Conservation (phyloP, 2,113 vertebrate species). For the Lipotes vexillifer region DNA sequence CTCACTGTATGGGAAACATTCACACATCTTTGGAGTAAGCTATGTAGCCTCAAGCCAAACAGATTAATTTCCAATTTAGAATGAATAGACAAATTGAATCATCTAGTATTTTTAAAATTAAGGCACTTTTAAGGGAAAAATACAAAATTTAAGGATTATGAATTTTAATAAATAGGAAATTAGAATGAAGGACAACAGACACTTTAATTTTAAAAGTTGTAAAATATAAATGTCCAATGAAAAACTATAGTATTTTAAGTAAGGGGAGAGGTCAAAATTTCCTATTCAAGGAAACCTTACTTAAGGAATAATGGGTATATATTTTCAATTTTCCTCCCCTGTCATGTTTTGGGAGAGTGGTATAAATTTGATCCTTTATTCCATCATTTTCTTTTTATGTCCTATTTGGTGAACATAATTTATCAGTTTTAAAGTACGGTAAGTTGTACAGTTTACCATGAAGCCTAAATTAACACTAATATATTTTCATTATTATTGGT, state of each 20-base stretch:
- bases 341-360: neutral
- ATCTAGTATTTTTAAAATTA: constrained; percentile 58
- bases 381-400: neutral
- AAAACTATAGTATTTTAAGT: neutral
- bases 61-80: constrained; percentile 87
- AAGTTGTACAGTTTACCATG: neutral
- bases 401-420: neutral
- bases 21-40: constrained; percentile 87
- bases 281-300: neutral
- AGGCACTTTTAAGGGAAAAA: constrained; percentile 55
- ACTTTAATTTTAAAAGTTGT: constrained; percentile 9
- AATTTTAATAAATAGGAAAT: constrained; percentile 39
- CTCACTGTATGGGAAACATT: constrained; percentile 84
- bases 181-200: neutral
- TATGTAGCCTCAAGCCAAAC: constrained; percentile 83
- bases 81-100: constrained; percentile 71
- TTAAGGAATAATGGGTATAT: neutral
- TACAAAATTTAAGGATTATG: neutral
- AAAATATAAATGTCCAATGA: constrained; percentile 1
- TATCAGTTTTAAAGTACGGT: neutral
- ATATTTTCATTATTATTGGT: neutral
- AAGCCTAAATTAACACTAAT: neutral
- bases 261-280: neutral
- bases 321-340: neutral
- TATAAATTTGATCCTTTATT: constrained; percentile 18